These are phyloP conservation scores for Andrena trimmerana DNA, from an alignment of 2,888 invertebrate genomes.

Conservation along the genomic window DNA sequence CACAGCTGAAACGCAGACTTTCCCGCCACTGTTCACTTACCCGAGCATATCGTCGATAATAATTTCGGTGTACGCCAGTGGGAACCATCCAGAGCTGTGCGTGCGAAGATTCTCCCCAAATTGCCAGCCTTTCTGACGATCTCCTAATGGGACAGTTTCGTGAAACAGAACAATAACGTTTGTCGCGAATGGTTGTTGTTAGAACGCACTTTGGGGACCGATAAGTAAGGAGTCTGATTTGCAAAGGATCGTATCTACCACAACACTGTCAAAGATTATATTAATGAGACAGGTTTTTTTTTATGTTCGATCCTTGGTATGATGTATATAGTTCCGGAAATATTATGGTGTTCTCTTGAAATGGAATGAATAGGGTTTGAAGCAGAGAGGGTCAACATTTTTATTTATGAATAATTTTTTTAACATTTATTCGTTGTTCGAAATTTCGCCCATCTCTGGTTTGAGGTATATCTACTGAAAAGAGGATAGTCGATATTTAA, in stretches of 20 bases:
- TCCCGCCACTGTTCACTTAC: constrained; percentile 84
- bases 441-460: no score
- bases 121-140: constrained; percentile 97
- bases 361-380: no score
- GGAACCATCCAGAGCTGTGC: constrained; percentile 98
- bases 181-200: background rate
- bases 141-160: constrained; percentile 86
- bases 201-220: background rate
- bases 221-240: background rate
- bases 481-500: background rate
- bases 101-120: constrained; percentile 97
- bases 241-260: background rate
- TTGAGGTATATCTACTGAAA: no score
- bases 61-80: constrained; percentile 96
- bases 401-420: no score
- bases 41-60: constrained; percentile 89
- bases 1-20: constrained; percentile 25
- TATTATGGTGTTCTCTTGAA: no score
- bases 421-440: no score
- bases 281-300: no score
- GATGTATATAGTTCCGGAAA: no score
- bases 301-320: no score
- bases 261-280: background rate
- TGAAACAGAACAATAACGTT: constrained; percentile 32
- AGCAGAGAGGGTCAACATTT: no score